Evolutionary conservation across 2,113 vertebrate species (phyloP).

Genomic region (Syrmaticus mikado): DNA sequence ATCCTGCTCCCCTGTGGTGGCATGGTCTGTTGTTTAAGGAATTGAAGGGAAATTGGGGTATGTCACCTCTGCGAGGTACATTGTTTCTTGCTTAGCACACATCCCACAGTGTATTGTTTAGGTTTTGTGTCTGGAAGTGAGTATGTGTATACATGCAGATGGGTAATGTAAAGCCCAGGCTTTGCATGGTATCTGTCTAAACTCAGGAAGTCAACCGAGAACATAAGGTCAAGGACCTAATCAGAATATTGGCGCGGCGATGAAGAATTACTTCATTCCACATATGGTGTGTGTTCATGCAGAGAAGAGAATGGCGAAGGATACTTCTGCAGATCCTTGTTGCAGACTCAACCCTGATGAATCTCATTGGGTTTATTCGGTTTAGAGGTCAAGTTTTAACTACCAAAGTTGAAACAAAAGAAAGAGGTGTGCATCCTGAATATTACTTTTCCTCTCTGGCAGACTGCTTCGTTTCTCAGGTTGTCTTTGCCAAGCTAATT

Average conservation of each 20-base stretch:
- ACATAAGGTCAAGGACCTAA: constrained; percentile 39
- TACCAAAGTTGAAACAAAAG: not conserved
- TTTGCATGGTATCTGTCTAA: not conserved
- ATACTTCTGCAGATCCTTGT: not conserved
- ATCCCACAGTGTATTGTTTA: constrained; percentile 2
- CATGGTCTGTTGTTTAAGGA: accelerated
- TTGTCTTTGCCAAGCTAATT: constrained; percentile 17
- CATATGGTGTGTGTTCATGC: not conserved
- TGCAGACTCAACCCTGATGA: not conserved
- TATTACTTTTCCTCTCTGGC: not conserved
- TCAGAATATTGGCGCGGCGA: not conserved
- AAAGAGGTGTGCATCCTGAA: not conserved
- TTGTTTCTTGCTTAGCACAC: not conserved
- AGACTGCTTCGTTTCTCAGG: not conserved
- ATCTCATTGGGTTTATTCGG: not conserved
- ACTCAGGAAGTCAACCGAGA: constrained; percentile 46
- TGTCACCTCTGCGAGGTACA: not conserved
- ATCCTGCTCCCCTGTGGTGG: not conserved
- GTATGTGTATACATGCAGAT: not conserved
- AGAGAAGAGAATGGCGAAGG: not conserved
- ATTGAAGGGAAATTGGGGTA: not conserved
- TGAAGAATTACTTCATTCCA: not conserved
- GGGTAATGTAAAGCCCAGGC: not conserved
- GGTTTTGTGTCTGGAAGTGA: not conserved
- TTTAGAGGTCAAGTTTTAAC: not conserved